A percentile compares a stretch with the other conserved stretches of the same genome.
Conservation (phyloP, 64 coral and sea anemone species). For the Porites australiensis region DNA sequence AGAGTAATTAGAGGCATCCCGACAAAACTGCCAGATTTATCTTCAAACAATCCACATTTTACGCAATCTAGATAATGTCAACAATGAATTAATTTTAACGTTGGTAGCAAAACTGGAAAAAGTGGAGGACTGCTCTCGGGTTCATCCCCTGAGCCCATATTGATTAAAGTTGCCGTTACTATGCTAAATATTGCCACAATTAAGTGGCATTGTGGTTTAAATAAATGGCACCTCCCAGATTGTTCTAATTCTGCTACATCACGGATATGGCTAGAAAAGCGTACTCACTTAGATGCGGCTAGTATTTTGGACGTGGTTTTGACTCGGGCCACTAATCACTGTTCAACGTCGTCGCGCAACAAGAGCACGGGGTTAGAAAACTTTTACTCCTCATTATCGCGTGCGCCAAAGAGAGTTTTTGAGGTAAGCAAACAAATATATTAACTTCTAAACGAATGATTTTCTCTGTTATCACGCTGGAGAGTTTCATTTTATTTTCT, state of each 20-base stretch:
- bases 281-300: conserved; percentile 14
- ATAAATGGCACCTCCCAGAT: conserved; percentile 50
- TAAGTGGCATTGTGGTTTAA: conserved; percentile 51
- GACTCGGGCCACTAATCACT: background rate
- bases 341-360: background rate
- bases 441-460: background rate
- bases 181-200: conserved; percentile 34
- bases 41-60: background rate
- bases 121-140: background rate
- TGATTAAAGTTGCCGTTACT: background rate
- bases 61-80: conserved; percentile 16
- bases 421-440: conserved; percentile 57
- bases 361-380: background rate
- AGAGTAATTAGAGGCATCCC: background rate
- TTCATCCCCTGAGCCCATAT: background rate
- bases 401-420: conserved; percentile 2
- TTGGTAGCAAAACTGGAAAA: background rate
- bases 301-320: conserved; percentile 35
- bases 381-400: background rate
- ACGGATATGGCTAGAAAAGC: conserved; percentile 47
- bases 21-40: background rate
- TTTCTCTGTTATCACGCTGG: background rate
- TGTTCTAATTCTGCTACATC: conserved; percentile 39
- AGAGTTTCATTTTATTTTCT: background rate
- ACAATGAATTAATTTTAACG: conserved; percentile 24